phyloP scores from a whole-genome alignment of 1,140 invertebrate genomes.

The Drosophila mauritiana region DNA sequence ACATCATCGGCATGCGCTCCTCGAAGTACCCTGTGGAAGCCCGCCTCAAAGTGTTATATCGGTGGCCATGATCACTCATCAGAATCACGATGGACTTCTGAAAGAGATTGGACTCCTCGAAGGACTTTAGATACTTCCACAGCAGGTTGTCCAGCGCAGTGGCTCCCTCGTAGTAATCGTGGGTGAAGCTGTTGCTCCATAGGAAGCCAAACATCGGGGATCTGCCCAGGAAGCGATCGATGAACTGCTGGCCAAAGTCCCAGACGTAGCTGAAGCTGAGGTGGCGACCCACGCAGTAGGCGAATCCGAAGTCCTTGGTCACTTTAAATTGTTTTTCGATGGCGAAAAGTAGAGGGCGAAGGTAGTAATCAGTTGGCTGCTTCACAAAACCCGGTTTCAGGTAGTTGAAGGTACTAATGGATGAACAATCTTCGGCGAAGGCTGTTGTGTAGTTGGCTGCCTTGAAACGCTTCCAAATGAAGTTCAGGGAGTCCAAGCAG shows the following conservation, averaged over 20 bases:
- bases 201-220: constrained; percentile 89
- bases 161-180: constrained; percentile 89
- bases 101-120: constrained; percentile 86
- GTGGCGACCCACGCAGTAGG: constrained; percentile 87
- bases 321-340: constrained; percentile 85
- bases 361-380: constrained; percentile 92
- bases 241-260: constrained; percentile 86
- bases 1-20: constrained; percentile 94
- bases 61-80: constrained; percentile 96
- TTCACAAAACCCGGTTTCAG: constrained; percentile 90
- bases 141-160: constrained; percentile 88
- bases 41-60: constrained; percentile 91
- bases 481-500: constrained; percentile 87
- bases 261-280: constrained; percentile 86
- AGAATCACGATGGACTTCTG: constrained; percentile 90
- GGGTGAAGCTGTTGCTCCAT: constrained; percentile 91
- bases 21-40: constrained; percentile 90
- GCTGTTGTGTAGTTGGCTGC: constrained; percentile 90
- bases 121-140: constrained; percentile 86
- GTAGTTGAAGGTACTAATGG: constrained; percentile 92
- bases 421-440: constrained; percentile 90
- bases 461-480: constrained; percentile 92
- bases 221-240: constrained; percentile 64
- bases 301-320: background rate
- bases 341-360: constrained; percentile 89